Evolutionary conservation across 1,140 invertebrate species (phyloP).

Genomic region (Pseudomyrmex flavicornis): DNA sequence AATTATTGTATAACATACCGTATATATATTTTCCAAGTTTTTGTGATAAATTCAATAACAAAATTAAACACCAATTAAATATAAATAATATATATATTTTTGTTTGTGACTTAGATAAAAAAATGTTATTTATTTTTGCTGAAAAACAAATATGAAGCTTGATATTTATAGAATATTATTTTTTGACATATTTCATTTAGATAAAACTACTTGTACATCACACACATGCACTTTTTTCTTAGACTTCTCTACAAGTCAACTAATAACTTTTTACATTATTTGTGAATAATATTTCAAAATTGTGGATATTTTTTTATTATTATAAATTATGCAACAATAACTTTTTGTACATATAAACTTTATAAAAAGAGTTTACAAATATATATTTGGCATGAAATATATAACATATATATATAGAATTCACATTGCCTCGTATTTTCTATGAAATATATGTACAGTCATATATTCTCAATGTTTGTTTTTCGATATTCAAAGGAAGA

Average conservation of each 20-base stretch:
- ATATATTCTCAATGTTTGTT: constrained; percentile 61
- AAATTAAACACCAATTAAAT: constrained; percentile 3
- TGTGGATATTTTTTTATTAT: constrained; percentile 2
- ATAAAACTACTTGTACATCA: constrained; percentile 10
- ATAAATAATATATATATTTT: constrained; percentile 28
- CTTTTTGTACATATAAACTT: constrained; percentile 55
- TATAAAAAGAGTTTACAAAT: constrained; percentile 68
- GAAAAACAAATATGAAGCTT: constrained; percentile 40
- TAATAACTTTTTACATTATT: not conserved
- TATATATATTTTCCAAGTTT: constrained; percentile 18
- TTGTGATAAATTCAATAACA: constrained; percentile 25
- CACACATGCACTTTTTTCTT: constrained; percentile 6
- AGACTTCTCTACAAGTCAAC: not conserved
- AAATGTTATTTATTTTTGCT: constrained; percentile 26
- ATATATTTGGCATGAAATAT: constrained; percentile 61
- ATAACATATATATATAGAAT: constrained; percentile 53
- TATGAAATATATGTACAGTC: constrained; percentile 65
- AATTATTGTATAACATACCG: constrained; percentile 36
- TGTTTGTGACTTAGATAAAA: constrained; percentile 57
- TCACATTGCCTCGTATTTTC: constrained; percentile 30
- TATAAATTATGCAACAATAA: constrained; percentile 56
- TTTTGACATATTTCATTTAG: constrained; percentile 13
- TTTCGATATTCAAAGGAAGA: constrained; percentile 23
- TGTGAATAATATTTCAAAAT: constrained; percentile 22
- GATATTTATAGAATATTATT: constrained; percentile 35